phyloP scores from a whole-genome alignment of 2,888 invertebrate genomes.

The Drosophila subsilvestris region DNA sequence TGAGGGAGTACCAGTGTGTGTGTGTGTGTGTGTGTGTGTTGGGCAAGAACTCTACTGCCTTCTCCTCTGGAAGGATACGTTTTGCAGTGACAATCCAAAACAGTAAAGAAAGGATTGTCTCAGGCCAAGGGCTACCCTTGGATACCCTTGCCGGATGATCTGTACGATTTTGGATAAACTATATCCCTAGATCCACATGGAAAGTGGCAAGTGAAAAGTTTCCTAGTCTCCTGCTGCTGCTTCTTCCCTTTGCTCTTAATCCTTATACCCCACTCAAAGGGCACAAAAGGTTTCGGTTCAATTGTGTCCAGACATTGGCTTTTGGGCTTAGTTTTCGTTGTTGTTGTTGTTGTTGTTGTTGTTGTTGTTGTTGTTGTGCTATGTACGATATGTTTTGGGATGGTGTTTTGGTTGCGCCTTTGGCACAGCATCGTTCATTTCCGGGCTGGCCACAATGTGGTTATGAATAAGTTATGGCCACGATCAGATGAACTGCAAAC shows the following conservation, averaged over 20 bases:
- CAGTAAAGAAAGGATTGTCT: background rate
- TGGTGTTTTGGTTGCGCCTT: slow-evolving; percentile 4
- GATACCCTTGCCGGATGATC: background rate
- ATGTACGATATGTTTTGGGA: background rate
- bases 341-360: slow-evolving; percentile 1
- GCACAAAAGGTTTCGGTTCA: slow-evolving; percentile 8
- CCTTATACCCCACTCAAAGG: background rate
- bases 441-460: slow-evolving; percentile 48
- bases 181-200: background rate
- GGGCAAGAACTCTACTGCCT: background rate
- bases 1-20: background rate
- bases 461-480: slow-evolving; percentile 26
- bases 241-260: background rate
- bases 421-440: slow-evolving; percentile 33
- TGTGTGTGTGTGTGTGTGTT: background rate
- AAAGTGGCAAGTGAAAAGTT: background rate
- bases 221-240: background rate
- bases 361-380: slow-evolving; percentile 16
- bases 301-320: slow-evolving; percentile 24
- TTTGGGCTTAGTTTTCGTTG: slow-evolving; percentile 19
- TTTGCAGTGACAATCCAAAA: background rate
- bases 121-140: background rate
- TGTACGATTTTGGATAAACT: too few relatives aligned
- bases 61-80: background rate
- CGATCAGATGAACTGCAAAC: slow-evolving; percentile 31